These are phyloP conservation scores for Dugesia japonica DNA, from an alignment of 2,888 invertebrate genomes.

Conservation along the genomic window DNA sequence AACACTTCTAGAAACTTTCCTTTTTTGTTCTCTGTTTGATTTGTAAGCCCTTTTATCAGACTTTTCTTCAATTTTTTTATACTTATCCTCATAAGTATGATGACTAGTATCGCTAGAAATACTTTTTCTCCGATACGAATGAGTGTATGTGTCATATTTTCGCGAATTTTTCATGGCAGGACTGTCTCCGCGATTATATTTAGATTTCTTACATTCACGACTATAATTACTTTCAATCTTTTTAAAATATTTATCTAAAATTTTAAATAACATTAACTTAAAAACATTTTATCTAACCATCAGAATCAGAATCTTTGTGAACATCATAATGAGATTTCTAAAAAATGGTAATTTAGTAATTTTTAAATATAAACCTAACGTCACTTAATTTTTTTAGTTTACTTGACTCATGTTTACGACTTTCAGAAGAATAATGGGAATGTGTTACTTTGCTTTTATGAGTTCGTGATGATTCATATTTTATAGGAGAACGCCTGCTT, in stretches of 20 bases:
- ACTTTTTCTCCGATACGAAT: neutral
- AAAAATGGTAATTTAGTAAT: neutral
- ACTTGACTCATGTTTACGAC: neutral
- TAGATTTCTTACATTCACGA: neutral
- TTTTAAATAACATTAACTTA: too few relatives aligned
- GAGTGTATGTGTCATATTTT: neutral
- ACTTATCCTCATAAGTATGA: neutral
- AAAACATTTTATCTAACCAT: too few relatives aligned
- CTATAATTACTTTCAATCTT: neutral
- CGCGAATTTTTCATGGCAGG: neutral
- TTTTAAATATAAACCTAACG: neutral
- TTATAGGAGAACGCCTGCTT: neutral
- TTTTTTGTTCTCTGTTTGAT: neutral
- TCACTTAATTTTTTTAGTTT: neutral
- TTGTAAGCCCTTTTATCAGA: neutral
- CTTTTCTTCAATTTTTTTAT: neutral
- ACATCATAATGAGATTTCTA: neutral
- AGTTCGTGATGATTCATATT: neutral
- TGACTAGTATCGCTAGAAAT: neutral
- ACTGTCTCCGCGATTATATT: neutral
- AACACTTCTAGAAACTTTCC: neutral
- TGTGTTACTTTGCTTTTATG: neutral
- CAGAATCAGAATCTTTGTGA: neutral
- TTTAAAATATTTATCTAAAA: neutral
- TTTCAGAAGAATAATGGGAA: neutral